Evolutionary conservation across 2,797 vertebrate species (phyloP).

Genomic region (Chelonia mydas): DNA sequence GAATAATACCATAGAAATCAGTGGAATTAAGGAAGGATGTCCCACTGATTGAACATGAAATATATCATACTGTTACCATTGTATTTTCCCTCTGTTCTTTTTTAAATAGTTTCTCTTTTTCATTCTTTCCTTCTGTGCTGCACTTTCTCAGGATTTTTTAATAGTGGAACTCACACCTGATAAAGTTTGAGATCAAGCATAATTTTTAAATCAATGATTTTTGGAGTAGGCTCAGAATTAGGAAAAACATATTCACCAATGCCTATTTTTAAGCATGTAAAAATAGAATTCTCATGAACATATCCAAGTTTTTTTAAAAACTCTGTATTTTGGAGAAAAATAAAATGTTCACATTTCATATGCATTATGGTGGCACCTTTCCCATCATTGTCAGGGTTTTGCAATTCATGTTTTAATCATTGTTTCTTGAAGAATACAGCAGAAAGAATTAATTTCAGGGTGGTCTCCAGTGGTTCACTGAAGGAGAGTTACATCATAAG

Average conservation of each 20-base stretch:
- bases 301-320: neutral
- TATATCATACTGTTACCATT: neutral
- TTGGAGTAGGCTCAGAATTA: neutral
- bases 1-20: neutral
- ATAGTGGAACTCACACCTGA: neutral
- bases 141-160: neutral
- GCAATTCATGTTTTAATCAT: neutral
- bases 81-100: neutral
- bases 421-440: neutral
- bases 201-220: neutral
- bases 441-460: slow-evolving; percentile 10
- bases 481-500: neutral
- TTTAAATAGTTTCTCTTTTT: neutral
- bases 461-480: neutral
- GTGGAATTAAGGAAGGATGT: neutral
- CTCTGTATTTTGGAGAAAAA: neutral
- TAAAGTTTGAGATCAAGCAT: neutral
- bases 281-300: neutral
- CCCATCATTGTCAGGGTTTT: neutral
- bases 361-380: neutral
- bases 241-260: neutral
- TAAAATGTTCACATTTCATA: neutral
- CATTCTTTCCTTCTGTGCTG: neutral
- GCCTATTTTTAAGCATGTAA: neutral
- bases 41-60: neutral